Evolutionary conservation across 2,797 vertebrate genomes (phyloP).

Genomic region (Mus caroli): DNA sequence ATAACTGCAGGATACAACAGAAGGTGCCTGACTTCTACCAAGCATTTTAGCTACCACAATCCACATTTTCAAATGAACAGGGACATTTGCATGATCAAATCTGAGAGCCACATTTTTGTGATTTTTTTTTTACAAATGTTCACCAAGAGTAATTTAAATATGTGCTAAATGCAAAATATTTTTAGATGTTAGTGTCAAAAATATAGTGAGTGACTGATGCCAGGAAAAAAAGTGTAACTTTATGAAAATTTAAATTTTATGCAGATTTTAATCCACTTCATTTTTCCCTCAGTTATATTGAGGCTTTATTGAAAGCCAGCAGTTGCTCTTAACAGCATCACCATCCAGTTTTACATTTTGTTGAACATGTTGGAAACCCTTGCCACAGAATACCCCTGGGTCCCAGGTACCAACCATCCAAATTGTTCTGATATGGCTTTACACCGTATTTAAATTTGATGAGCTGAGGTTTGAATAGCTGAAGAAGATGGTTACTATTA

Average conservation of each 20-base stretch:
- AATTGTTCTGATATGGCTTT: not conserved
- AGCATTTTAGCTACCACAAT: conserved; percentile 63
- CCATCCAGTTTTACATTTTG: not conserved
- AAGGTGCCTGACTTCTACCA: conserved; percentile 45
- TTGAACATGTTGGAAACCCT: not conserved
- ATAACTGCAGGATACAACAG: conserved; percentile 55
- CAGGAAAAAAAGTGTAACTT: conserved; percentile 76
- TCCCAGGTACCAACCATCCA: not conserved
- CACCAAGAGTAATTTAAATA: conserved; percentile 81
- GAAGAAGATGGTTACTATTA: not conserved
- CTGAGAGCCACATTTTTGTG: conserved; percentile 80
- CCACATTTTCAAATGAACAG: conserved; percentile 72
- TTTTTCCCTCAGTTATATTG: conserved; percentile 56
- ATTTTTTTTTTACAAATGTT: conserved; percentile 82
- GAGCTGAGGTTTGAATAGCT: conserved; percentile 15
- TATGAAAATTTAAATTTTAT: conserved; percentile 77
- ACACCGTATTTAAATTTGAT: conserved; percentile 21
- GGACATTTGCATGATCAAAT: conserved; percentile 82
- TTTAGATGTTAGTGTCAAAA: conserved; percentile 80
- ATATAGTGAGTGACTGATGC: conserved; percentile 83
- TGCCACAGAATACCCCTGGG: not conserved
- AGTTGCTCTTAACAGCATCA: not conserved
- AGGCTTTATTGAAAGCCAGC: conserved; percentile 56
- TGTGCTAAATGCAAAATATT: conserved; percentile 83
- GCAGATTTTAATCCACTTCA: conserved; percentile 67